These are phyloP conservation scores for Camponotus fellah DNA, from an alignment of 2,888 invertebrate species.

Conservation along the genomic window DNA sequence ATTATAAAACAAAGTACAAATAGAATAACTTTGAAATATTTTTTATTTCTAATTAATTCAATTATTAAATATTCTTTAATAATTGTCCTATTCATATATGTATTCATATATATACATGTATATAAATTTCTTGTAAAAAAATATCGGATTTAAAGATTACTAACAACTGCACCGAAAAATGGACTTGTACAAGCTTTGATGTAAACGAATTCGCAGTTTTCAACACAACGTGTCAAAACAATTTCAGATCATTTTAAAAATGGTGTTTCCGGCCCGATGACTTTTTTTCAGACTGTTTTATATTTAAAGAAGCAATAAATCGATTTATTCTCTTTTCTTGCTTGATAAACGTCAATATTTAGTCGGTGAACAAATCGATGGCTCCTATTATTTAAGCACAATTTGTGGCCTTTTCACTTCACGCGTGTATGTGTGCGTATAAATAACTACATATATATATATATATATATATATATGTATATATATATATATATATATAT, in stretches of 20 bases:
- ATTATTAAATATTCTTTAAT: too few relatives aligned
- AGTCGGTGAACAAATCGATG: conserved; percentile 30
- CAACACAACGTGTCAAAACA: background rate
- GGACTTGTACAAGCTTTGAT: background rate
- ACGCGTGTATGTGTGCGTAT: conserved; percentile 52
- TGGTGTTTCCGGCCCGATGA: background rate
- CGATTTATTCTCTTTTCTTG: conserved; percentile 9
- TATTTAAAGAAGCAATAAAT: conserved; percentile 6
- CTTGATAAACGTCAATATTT: conserved; percentile 47
- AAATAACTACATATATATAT: conserved; percentile 61
- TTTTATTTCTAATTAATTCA: too few relatives aligned
- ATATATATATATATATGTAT: too few relatives aligned
- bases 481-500: too few relatives aligned
- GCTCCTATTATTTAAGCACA: conserved; percentile 43
- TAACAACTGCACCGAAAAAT: background rate
- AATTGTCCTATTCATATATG: background rate
- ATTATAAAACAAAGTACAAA: background rate
- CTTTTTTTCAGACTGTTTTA: background rate
- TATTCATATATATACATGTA: background rate
- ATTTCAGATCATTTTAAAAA: background rate
- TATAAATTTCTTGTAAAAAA: background rate
- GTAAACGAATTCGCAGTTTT: background rate
- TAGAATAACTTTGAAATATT: background rate
- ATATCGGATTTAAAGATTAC: background rate
- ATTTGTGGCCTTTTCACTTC: conserved; percentile 39